Evolutionary conservation across 2,888 invertebrate genomes (phyloP).

Genomic region (Mystacides longicornis): DNA sequence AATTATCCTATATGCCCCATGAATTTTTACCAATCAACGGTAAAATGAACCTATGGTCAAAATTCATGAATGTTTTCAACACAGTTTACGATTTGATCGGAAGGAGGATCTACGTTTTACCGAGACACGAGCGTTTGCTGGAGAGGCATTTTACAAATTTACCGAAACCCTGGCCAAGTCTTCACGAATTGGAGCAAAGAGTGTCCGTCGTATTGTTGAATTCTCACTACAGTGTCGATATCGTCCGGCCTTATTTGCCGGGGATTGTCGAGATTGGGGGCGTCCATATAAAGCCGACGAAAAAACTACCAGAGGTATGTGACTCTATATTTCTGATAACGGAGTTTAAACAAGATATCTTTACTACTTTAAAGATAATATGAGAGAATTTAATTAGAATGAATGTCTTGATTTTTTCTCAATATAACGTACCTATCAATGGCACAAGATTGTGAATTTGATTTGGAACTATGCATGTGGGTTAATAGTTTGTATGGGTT

Average conservation of each 20-base stretch:
- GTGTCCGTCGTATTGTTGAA: constrained; percentile 43
- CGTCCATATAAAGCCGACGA: constrained; percentile 42
- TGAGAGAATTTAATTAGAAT: too few relatives aligned
- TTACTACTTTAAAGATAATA: too few relatives aligned
- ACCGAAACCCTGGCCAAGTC: constrained; percentile 34
- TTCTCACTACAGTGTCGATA: constrained; percentile 41
- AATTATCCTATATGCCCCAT: constrained; percentile 41
- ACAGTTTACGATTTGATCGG: constrained; percentile 34
- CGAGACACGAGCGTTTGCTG: constrained; percentile 34
- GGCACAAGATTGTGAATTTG: too few relatives aligned
- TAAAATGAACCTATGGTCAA: constrained; percentile 41
- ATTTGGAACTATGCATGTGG: too few relatives aligned
- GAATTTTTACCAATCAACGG: constrained; percentile 35
- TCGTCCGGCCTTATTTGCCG: constrained; percentile 38
- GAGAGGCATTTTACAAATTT: constrained; percentile 31
- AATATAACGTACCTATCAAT: too few relatives aligned
- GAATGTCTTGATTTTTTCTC: too few relatives aligned
- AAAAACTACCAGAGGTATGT: constrained; percentile 29
- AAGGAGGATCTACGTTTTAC: constrained; percentile 32
- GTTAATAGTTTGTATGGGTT: too few relatives aligned
- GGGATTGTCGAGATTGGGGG: constrained; percentile 48
- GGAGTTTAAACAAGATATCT: too few relatives aligned
- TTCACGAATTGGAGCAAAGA: constrained; percentile 38
- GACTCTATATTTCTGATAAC: background rate
- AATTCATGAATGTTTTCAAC: constrained; percentile 35